Base-by-base conservation (phyloP, 1,140 invertebrate species). In the Drosophila pruinosa region DNA sequence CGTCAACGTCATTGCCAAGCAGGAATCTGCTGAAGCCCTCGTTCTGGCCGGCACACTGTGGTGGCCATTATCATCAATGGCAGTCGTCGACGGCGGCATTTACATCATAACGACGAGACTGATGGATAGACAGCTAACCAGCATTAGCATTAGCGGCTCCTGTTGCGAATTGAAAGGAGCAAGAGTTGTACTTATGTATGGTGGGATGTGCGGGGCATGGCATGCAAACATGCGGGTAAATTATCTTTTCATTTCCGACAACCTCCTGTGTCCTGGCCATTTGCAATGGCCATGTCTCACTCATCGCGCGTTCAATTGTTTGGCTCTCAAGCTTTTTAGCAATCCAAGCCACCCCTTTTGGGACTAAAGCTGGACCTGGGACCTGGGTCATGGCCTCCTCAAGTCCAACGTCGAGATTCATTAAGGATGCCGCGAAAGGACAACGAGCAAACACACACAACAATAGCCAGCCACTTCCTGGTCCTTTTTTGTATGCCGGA, bases 201-300 rank as follows among this genome's bases (percentile, higher is more conserved):
- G n/a, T n/a, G n/a, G n/a, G n/a, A n/a, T n/a, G n/a, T n/a, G 31
- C 1, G 34, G 12, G 34, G 12, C 8, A 5, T 10, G 12, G 7
- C 12, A 10, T 36, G 34, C n/a, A 15, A 81, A 81, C 81, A 86
- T 88, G 81, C 82, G 82, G 82, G 82, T 86, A 82, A 86, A 86
- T 86, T 86, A 86, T 86, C 82, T 88, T 88, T 88, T 86, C 78
- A 86, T 82, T 88, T 86, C 78, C 78, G 75, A 77, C 76, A 86
- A 73, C 62, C 56, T 56, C 45, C 43, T 50, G 26, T 26, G 26
- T 21, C 36, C 24, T 58, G 71, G 38, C 48, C n/a, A n/a, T n/a
- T 53, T 76, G 52, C 69, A 75, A 72, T 75, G 72, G 72, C 68
- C 72, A 74, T 47, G 31, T 38, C 8, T 14, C 26, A 38, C 34